Evolutionary conservation across 1,140 invertebrate genomes (phyloP), one percentile per base, ranked within the genome.

Genomic region (Palaemon carinicauda): DNA sequence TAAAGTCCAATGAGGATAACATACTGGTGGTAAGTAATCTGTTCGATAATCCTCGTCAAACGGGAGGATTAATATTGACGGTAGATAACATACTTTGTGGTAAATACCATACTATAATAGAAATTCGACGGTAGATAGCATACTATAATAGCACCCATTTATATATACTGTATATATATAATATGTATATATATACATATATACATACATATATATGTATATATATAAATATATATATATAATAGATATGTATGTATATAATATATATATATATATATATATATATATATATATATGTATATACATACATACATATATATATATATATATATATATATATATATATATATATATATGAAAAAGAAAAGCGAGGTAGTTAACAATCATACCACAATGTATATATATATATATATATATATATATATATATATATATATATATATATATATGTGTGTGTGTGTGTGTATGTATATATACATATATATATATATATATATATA

Each of bases 401-500:
- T n/a, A 74, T 33, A 1, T 50, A 41, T 50, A 41, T 74, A 19
- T 75, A 3, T 75, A 50, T 33, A 31, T 80, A 41, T 80, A 31
- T 80, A 41, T 80, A 60, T 80, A 41, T 80, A 31, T 80, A 33
- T 80, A 31, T 65, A 27, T 69, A 27, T 69, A 27, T 69, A 27
- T 69, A 27, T 69, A 27, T 27, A 1, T 69, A 19, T 65, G n/a
- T n/a, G n/a, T n/a, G n/a, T n/a, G n/a, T n/a, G n/a, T n/a, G n/a
- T n/a, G n/a, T n/a, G n/a, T n/a, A n/a, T n/a, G n/a, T n/a, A n/a
- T n/a, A n/a, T n/a, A n/a, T n/a, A n/a, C n/a, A n/a, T n/a, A n/a
- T n/a, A n/a, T n/a, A n/a, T n/a, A n/a, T n/a, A n/a, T n/a, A n/a
- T n/a, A n/a, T n/a, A n/a, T n/a, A n/a, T n/a, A n/a, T n/a, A n/a